Evolutionary conservation across 2,113 vertebrate genomes (phyloP).

Genomic region (Nettapus auritus): DNA sequence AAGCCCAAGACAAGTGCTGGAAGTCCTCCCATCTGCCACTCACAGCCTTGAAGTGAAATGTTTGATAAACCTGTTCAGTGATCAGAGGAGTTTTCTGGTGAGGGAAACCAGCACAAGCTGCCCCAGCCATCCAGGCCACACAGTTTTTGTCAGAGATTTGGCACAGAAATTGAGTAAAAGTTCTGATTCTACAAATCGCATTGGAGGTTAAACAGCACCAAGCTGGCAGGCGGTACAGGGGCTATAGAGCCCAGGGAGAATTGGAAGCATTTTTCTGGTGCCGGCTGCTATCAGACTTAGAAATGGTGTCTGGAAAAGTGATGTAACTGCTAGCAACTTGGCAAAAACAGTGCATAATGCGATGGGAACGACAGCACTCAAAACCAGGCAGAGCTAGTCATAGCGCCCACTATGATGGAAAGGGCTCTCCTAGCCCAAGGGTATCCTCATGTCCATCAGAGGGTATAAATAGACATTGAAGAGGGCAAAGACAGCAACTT

Average conservation of each 20-base stretch:
- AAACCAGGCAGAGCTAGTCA: background rate
- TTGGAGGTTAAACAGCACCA: background rate
- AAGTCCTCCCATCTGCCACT: background rate
- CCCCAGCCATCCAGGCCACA: background rate
- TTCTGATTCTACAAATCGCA: background rate
- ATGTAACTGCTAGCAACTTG: background rate
- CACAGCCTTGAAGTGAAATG: background rate
- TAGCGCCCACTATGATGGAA: background rate
- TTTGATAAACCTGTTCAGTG: background rate
- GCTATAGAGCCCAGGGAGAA: background rate
- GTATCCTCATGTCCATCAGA: background rate
- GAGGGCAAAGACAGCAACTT: slow-evolving; percentile 31
- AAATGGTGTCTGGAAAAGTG: background rate
- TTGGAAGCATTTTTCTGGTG: background rate
- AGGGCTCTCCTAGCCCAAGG: background rate
- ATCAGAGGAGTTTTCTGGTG: background rate
- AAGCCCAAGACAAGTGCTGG: background rate
- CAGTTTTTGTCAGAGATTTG: background rate
- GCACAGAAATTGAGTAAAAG: background rate
- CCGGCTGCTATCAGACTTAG: background rate
- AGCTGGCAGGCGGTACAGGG: background rate
- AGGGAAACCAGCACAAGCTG: background rate
- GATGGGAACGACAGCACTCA: background rate
- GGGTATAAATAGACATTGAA: slow-evolving; percentile 20
- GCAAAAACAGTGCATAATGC: background rate